Conservation (phyloP, 37 sponge, comb jelly and placozoan species). For the Chondrosia reniformis region DNA sequence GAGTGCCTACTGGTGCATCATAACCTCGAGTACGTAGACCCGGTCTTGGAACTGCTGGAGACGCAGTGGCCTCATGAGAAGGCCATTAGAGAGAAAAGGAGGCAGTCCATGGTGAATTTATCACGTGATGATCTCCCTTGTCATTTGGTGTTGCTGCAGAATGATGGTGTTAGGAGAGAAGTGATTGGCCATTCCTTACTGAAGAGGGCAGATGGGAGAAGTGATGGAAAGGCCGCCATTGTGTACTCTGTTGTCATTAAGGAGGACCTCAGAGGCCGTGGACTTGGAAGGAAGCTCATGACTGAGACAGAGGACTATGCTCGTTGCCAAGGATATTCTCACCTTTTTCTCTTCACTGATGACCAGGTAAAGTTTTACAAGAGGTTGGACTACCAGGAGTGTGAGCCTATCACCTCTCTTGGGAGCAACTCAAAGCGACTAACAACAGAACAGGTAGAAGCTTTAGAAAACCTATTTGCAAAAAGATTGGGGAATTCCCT, state of each 20-base stretch:
- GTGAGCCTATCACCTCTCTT: slow-evolving; percentile 19
- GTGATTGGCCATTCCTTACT: slow-evolving; percentile 11
- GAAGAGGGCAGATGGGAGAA: slow-evolving; percentile 13
- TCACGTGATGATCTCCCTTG: slow-evolving; percentile 11
- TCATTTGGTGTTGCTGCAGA: slow-evolving; percentile 2
- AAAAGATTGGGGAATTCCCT: not conserved
- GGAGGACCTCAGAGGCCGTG: not conserved
- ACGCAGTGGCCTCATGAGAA: slow-evolving; percentile 18
- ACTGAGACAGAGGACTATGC: slow-evolving; percentile 11
- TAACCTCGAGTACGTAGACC: not conserved
- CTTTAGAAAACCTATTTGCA: slow-evolving; percentile 19
- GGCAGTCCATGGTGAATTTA: not conserved
- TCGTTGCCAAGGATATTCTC: not conserved
- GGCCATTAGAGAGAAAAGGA: slow-evolving; percentile 2
- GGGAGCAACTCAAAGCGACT: slow-evolving; percentile 18
- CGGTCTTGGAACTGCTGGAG: slow-evolving; percentile 11
- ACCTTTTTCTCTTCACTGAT: slow-evolving; percentile 18
- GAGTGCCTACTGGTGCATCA: not conserved
- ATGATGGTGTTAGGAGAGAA: not conserved
- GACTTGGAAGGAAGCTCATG: not conserved
- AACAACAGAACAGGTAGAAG: slow-evolving; percentile 8
- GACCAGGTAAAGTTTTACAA: slow-evolving; percentile 8
- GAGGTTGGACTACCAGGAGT: slow-evolving; percentile 18
- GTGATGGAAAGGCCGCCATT: slow-evolving; percentile 18
- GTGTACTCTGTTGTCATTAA: slow-evolving; percentile 13